Base-by-base conservation (phyloP, 2,888 invertebrate species). In the Margaritifera margaritifera region DNA sequence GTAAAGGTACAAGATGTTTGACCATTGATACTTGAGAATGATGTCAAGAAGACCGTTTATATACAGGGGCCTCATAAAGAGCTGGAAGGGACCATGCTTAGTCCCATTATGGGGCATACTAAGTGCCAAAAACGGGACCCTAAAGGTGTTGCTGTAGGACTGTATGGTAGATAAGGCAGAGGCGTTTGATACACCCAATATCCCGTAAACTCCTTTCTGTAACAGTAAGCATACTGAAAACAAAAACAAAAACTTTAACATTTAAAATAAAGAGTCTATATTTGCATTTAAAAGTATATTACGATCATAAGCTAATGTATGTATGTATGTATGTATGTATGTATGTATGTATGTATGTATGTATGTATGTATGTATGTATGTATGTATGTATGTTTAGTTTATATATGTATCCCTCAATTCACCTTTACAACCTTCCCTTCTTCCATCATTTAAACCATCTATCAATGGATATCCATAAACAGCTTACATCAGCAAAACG, bases 81-180 rank as follows among this genome's bases (percentile, higher is more conserved):
- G 69, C 66, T 82, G 82, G 68, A 77, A 83, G 1, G 77, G 76
- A 1, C 79, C 77, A 1, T 71, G 58, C 52, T 75, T 71, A 22
- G 77, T 69, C n/a, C 79, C 71, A 62, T 80, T 80, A 58, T 82
- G 82, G 20, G 83, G 74, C 68, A 79, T 77, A 20, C 81, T 80
- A 6, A 83, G 72, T 50, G 80, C 78, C 22, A 84, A 71, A 62
- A 83, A 82, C 59, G 83, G 84, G 67, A 83, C 77, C 70, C 82
- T 69, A 67, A 84, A 84, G 4, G 80, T 80, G 67, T 80, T 80
- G 70, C 83, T 83, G 71, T 83, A 84, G 0, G 84, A 84, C 69
- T 84, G 83, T 55, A 84, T 80, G 25, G 84, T 84, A n/a, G 82
- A 76, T 66, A 83, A 78, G 61, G 83, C 81, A 15, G 82, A 84